A percentile compares a stretch with the other conserved stretches of the same genome.
These are phyloP conservation scores for Pedicia rivosa DNA, from an alignment of 2,888 invertebrate species.

Conservation along the genomic window DNA sequence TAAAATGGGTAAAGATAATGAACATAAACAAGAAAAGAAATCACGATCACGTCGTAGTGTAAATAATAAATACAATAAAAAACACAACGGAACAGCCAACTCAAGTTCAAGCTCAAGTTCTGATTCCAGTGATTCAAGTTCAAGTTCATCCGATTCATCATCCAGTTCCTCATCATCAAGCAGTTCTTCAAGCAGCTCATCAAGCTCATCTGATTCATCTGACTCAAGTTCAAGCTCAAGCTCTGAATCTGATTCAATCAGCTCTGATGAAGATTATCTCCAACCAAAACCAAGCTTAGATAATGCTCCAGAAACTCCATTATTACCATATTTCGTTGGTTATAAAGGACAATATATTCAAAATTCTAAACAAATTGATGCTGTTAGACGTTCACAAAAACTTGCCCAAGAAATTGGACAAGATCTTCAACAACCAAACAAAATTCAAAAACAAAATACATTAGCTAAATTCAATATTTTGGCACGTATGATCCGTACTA, in stretches of 20 bases:
- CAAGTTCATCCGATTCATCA: conserved; percentile 9
- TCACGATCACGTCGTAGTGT: too few species aligned
- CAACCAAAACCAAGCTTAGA: conserved; percentile 24
- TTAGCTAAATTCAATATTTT: conserved; percentile 46
- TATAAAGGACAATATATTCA: conserved; percentile 32
- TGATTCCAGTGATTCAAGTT: neutral
- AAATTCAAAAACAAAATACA: conserved; percentile 38
- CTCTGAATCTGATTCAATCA: neutral
- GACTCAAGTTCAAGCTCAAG: neutral
- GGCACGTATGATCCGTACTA: conserved; percentile 38
- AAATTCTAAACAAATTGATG: conserved; percentile 17
- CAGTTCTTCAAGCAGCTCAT: neutral
- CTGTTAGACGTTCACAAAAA: conserved; percentile 21
- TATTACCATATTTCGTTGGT: conserved; percentile 33
- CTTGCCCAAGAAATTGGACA: conserved; percentile 39
- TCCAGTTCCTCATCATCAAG: neutral
- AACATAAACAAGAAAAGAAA: too few species aligned
- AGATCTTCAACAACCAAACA: conserved; percentile 39
- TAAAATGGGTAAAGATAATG: too few species aligned
- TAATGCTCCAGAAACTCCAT: conserved; percentile 30
- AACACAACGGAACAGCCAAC: too few species aligned
- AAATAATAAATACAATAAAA: too few species aligned
- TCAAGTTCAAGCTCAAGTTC: conserved; percentile 4
- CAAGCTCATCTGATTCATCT: conserved; percentile 8
- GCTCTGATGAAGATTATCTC: conserved; percentile 1